phyloP scores from a whole-genome alignment of 2,797 vertebrate genomes.

The Acridotheres tristis region DNA sequence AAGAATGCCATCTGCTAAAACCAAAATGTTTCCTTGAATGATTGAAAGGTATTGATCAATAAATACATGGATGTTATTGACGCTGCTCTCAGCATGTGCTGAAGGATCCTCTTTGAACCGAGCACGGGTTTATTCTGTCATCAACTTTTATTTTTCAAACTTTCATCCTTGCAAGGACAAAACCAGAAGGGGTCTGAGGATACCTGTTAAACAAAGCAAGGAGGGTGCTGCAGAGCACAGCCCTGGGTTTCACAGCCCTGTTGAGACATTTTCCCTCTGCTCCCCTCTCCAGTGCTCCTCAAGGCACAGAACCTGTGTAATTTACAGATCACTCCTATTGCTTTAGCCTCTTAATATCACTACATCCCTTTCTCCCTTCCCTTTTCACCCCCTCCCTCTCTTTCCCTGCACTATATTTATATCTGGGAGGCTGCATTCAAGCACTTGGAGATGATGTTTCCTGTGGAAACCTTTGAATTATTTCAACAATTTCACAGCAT shows the following conservation, averaged over 20 bases:
- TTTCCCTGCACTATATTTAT: slow-evolving; percentile 38
- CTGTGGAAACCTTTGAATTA: slow-evolving; percentile 74
- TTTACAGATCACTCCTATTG: background rate
- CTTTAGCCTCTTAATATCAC: slow-evolving; percentile 31
- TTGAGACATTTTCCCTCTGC: background rate
- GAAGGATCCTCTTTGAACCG: background rate
- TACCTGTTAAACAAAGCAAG: background rate
- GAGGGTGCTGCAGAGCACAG: background rate
- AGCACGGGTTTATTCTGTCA: background rate
- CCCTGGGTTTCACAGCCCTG: background rate
- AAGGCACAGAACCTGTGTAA: background rate
- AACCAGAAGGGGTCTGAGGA: background rate
- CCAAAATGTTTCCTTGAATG: background rate
- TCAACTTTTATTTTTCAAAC: background rate
- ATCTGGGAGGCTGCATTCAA: slow-evolving; percentile 51
- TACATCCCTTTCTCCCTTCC: slow-evolving; percentile 4
- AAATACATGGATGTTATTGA: background rate
- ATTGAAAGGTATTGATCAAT: background rate
- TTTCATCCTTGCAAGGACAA: background rate
- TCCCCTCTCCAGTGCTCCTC: background rate
- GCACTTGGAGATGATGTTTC: slow-evolving; percentile 68
- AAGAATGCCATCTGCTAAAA: background rate
- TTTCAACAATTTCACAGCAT: slow-evolving; percentile 71
- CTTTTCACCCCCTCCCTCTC: background rate
- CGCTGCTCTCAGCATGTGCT: background rate